phyloP scores from a whole-genome alignment of 92 coral and sea anemone genomes.

The Phenganax subtilis region DNA sequence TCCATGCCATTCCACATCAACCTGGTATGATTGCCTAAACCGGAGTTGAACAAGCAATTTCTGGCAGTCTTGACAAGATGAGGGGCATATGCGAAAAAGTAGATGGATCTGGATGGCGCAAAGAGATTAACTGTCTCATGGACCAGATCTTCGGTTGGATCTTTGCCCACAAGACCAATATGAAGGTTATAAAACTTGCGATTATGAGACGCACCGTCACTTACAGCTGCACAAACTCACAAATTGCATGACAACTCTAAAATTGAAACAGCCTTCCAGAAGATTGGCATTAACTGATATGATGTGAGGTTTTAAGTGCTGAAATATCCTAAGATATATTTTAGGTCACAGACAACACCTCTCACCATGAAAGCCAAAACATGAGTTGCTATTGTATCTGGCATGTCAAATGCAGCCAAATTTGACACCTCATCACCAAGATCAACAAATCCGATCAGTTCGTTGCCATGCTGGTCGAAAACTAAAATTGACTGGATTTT shows the following conservation, averaged over 20 bases:
- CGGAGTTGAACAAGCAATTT: slow-evolving; percentile 31
- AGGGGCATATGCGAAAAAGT: not conserved
- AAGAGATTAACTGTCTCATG: slow-evolving; percentile 43
- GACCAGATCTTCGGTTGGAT: slow-evolving; percentile 15
- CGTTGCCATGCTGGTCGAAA: slow-evolving; percentile 42
- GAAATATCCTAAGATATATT: slow-evolving; percentile 19
- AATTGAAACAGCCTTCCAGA: slow-evolving; percentile 42
- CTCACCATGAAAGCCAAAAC: slow-evolving; percentile 35
- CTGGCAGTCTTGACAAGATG: too few species aligned
- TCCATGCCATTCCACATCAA: slow-evolving; percentile 54
- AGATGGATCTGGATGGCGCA: slow-evolving; percentile 27
- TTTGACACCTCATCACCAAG: slow-evolving; percentile 37
- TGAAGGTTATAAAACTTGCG: slow-evolving; percentile 38
- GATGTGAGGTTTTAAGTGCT: slow-evolving; percentile 39
- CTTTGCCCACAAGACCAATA: slow-evolving; percentile 34
- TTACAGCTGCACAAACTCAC: slow-evolving; percentile 35
- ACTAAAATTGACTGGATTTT: slow-evolving; percentile 38
- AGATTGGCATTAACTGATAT: slow-evolving; percentile 43
- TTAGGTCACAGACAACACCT: slow-evolving; percentile 39
- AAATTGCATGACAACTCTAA: slow-evolving; percentile 33
- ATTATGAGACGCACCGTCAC: slow-evolving; percentile 41
- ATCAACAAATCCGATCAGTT: slow-evolving; percentile 51
- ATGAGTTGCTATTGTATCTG: slow-evolving; percentile 39
- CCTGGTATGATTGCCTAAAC: slow-evolving; percentile 49
- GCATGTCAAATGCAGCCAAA: slow-evolving; percentile 40